A percentile compares a stretch with the other conserved stretches of the same genome.
These are phyloP conservation scores for Adelges cooleyi DNA, from an alignment of 1,140 invertebrate genomes.

Conservation along the genomic window DNA sequence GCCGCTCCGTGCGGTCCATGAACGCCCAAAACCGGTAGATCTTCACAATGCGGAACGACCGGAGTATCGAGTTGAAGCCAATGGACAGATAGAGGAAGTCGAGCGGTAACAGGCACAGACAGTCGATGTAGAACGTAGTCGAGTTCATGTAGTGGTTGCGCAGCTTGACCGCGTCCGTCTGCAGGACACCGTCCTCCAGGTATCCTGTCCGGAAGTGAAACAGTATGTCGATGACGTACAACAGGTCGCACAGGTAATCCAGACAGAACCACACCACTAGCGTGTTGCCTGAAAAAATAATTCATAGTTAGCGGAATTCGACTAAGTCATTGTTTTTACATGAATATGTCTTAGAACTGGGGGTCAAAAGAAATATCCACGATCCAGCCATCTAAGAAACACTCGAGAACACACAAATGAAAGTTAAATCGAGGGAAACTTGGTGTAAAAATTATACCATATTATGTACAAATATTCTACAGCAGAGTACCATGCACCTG, in stretches of 20 bases:
- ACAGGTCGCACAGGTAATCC: slow-evolving; percentile 91
- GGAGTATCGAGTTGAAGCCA: slow-evolving; percentile 92
- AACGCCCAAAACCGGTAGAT: slow-evolving; percentile 96
- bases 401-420: no score
- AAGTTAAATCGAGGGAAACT: no score
- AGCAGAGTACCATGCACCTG: no score
- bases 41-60: slow-evolving; percentile 94
- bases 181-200: slow-evolving; percentile 88
- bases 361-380: no score
- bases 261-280: slow-evolving; percentile 89
- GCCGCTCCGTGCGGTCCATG: slow-evolving; percentile 93
- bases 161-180: slow-evolving; percentile 86
- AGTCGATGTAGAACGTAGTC: slow-evolving; percentile 97
- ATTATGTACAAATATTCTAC: no score
- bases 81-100: slow-evolving; percentile 97
- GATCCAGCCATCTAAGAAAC: no score
- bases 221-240: slow-evolving; percentile 90
- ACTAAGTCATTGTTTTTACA: no score
- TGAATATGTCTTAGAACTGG: no score
- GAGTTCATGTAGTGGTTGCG: slow-evolving; percentile 97
- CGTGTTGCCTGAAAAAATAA: slow-evolving; percentile 56
- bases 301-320: no score
- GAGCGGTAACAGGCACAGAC: slow-evolving; percentile 88
- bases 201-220: slow-evolving; percentile 97
- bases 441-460: no score